phyloP scores from a whole-genome alignment of 2,888 invertebrate genomes.

The Branchinecta sandiegonensis region DNA sequence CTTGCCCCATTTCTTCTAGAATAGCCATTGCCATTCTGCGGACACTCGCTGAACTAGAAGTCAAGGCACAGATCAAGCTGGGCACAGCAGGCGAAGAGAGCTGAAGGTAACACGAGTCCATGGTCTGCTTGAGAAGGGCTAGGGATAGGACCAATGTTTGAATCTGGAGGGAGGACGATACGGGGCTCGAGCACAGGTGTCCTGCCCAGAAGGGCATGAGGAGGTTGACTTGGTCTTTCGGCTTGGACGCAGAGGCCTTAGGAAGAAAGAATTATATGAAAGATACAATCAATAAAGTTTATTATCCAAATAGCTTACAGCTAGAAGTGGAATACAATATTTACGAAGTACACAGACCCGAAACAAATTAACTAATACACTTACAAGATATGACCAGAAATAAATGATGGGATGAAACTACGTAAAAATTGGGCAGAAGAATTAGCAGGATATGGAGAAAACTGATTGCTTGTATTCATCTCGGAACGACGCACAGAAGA shows the following conservation, averaged over 20 bases:
- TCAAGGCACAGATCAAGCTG: not conserved
- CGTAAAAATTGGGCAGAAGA: no score
- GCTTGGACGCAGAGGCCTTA: not conserved
- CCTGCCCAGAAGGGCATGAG: constrained; percentile 4
- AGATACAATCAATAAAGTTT: no score
- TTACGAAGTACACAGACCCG: no score
- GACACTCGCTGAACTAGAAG: not conserved
- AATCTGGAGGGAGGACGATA: not conserved
- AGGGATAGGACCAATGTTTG: constrained; percentile 1
- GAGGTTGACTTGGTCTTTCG: not conserved
- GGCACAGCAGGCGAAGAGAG: constrained; percentile 7
- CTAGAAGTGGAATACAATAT: no score
- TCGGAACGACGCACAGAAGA: no score
- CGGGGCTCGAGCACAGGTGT: not conserved
- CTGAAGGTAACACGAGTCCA: not conserved
- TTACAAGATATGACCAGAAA: no score
- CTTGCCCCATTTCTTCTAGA: not conserved
- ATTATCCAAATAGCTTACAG: no score
- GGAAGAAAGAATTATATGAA: not conserved
- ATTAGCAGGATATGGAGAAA: no score
- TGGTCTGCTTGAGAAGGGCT: not conserved
- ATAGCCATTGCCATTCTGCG: constrained; percentile 1
- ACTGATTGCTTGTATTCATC: no score
- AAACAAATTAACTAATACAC: no score
- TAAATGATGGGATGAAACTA: no score